These are phyloP conservation scores for Ectemnius continuus DNA, from an alignment of 2,888 invertebrate genomes.

Conservation along the genomic window DNA sequence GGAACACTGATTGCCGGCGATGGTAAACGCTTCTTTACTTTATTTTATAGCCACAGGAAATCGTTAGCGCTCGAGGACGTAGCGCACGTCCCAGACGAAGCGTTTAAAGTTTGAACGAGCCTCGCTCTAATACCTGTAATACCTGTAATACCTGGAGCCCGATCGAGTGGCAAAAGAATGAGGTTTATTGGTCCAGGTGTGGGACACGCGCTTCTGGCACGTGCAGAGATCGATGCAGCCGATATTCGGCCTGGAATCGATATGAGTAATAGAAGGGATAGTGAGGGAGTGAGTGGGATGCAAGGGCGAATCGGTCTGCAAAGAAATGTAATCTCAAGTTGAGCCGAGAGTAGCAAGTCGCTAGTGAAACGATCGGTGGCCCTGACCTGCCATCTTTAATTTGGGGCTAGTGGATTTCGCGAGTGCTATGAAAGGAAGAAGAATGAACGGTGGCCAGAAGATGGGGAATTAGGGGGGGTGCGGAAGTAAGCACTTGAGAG, in stretches of 20 bases:
- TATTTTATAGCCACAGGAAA: conserved; percentile 6
- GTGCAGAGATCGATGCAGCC: conserved; percentile 2
- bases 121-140: neutral
- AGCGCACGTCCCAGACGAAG: neutral
- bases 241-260: conserved; percentile 14
- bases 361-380: neutral
- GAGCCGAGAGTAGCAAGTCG: neutral
- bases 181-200: conserved; percentile 15
- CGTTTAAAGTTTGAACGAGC: neutral
- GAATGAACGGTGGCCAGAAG: neutral
- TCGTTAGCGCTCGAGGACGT: conserved; percentile 3
- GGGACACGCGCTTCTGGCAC: neutral
- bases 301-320: neutral
- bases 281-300: no score
- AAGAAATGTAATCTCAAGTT: conserved; percentile 11
- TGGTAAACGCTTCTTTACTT: conserved; percentile 2
- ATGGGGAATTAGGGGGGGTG: neutral
- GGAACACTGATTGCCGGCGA: neutral
- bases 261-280: neutral
- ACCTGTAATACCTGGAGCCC: neutral
- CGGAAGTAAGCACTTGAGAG: conserved; percentile 8
- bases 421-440: neutral
- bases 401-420: no score
- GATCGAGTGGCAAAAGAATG: neutral
- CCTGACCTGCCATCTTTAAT: no score